Evolutionary conservation across 2,797 vertebrate species (phyloP), one percentile per base, ranked within the genome.

Genomic region (Craterocephalus amniculus): DNA sequence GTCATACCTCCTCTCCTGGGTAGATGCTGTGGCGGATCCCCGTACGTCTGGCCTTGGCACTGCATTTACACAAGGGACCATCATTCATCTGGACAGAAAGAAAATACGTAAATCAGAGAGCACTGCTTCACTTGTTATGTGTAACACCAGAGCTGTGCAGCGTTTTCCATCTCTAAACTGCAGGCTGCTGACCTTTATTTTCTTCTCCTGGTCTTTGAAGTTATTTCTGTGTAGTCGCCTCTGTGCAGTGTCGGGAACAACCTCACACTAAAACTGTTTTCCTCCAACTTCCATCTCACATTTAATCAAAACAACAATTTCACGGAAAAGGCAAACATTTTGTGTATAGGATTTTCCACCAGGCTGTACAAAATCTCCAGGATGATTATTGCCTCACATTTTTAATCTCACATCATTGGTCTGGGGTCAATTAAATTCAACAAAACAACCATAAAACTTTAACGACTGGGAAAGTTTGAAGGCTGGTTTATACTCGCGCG

Each of bases 1-100:
- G 79, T 70, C 81, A 51, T 92, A 98, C 97, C 96, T 98, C 96
- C 90, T 99, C 97, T 0, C 98, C 98, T 0, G 98, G 98, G 92
- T 99, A 99, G 92, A 99, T 99, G 92, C 97, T 97, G 90, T 99
- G 98, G 78, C 98, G 95, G 79, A 99, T 99, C 83, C 98, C 98
- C 0, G 97, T 99, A 63, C 97, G 94, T 70, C 97, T 95, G 67
- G 98, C 96, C 93, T 99, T 99, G 72, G 96, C 95, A 11, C 97
- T 99, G 92, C 98, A 99, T 86, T 99, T 99, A 90, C 98, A 99
- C 84, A 99, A 72, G 49, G 98, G 98, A 10, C 98, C 98, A 74
- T 99, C 98, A 77, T 99, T 99, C 97, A 99, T 99, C 98, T 99
- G 94, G 74, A 87, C 83, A 83, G 64, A 82, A 29, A 71, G 75